Evolutionary conservation across 2,113 vertebrate species (phyloP), one percentile per base, ranked within the genome.

Genomic region (Peucedramus taeniatus): DNA sequence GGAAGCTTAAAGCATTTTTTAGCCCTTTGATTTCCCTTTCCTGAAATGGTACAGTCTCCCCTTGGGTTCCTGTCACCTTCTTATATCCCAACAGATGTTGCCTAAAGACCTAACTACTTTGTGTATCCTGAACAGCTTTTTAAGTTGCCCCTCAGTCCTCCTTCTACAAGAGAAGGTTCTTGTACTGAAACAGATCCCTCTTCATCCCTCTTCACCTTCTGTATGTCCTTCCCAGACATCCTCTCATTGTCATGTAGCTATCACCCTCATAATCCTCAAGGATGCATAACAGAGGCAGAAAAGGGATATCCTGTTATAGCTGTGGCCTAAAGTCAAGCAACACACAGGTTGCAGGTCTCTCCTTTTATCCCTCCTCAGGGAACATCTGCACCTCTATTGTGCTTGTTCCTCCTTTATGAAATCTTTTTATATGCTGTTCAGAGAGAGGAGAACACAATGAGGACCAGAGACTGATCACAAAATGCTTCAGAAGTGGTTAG

Each of bases 381-480:
- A 60, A 64, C 3, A 21, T 39, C 44, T 66, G 23, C 39, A 31
- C 10, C 3, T 82, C 26, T 53, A 2, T 50, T 54, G 39, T 7
- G 16, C 30, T 60, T 77, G 3, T 40, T 92, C 13, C 8, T 33
- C 19, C 30, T 57, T n/a, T 49, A 33, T 23, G 21, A 93, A 30
- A 75, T 50, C 51, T 20, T 21, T 71, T 70, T 13, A 30, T 22
- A 39, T 20, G 18, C 13, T 79, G 9, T 40, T 92, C 28, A 44
- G 39, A 50, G 50, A 81, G 26, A 42, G 30, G 4, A 51, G 35
- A 40, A 47, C 4, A 3, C 8, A 60, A 18, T 0, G 0, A 63
- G 33, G 24, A 50, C 6, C 5, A 54, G 31, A 21, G 23, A 21
- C 7, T 33, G 23, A 88, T 35, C 33, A 19, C 61, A 37, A 71